Evolutionary conservation across 2,797 vertebrate species (phyloP).

Genomic region (Sardinella longiceps): DNA sequence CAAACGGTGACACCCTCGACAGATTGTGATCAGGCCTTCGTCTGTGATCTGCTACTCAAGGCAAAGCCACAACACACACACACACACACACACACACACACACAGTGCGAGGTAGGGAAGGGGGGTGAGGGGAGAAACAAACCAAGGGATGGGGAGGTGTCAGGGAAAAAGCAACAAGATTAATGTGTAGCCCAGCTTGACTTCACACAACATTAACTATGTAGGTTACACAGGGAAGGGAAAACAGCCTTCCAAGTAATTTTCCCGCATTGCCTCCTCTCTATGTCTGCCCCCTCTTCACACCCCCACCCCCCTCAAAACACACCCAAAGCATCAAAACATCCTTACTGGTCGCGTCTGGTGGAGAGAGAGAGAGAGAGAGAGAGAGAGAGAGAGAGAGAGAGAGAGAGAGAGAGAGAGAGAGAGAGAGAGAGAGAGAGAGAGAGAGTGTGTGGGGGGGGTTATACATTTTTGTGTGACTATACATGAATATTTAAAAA

Average conservation of each 20-base stretch:
- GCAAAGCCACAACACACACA: constrained; percentile 19
- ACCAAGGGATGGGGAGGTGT: constrained; percentile 29
- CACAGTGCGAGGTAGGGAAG: background rate
- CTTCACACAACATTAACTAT: constrained; percentile 38
- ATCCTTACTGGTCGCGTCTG: background rate
- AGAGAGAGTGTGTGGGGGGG: background rate
- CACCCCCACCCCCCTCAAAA: background rate
- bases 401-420: too few relatives aligned
- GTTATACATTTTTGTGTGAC: background rate
- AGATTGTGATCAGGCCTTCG: constrained; percentile 97
- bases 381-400: too few relatives aligned
- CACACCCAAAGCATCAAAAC: background rate
- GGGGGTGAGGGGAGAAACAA: constrained; percentile 23
- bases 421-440: too few relatives aligned
- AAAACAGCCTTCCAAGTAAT: background rate
- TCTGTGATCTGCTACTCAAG: constrained; percentile 95
- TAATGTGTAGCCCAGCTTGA: constrained; percentile 35
- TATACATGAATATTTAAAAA: constrained; percentile 15
- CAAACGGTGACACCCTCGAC: constrained; percentile 93
- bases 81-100: constrained; percentile 34
- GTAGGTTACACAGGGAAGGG: background rate
- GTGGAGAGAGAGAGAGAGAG: background rate
- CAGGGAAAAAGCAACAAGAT: constrained; percentile 1
- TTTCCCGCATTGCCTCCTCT: background rate
- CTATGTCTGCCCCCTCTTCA: background rate